Conservation (phyloP, 2,888 invertebrate species). For the Colostygia pectinataria region DNA sequence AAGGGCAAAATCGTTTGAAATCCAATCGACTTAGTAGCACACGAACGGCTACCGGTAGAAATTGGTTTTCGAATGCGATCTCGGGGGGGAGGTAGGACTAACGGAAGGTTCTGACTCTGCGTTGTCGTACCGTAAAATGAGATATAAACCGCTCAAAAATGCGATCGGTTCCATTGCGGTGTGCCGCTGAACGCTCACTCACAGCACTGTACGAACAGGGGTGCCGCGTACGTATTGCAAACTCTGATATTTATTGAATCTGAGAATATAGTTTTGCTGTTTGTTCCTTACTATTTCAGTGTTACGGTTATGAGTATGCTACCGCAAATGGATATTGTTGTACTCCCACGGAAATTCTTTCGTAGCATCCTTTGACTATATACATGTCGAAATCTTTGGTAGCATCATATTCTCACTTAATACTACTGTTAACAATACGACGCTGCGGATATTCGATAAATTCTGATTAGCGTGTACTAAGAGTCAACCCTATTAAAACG, state of each 20-base stretch:
- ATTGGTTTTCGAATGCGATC: constrained; percentile 67
- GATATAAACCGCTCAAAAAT: constrained; percentile 74
- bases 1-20: constrained; percentile 52
- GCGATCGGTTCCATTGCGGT: constrained; percentile 54
- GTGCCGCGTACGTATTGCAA: constrained; percentile 33
- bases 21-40: constrained; percentile 65
- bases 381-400: too few species aligned
- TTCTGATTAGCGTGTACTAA: constrained; percentile 23
- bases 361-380: neutral
- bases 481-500: constrained; percentile 30
- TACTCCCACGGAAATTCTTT: neutral
- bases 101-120: constrained; percentile 38
- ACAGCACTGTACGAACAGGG: constrained; percentile 36
- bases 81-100: constrained; percentile 35
- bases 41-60: constrained; percentile 57
- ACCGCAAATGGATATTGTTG: constrained; percentile 1
- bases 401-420: too few species aligned
- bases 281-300: neutral
- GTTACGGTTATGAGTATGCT: neutral
- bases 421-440: neutral
- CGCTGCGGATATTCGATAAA: constrained; percentile 1
- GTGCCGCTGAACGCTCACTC: constrained; percentile 37
- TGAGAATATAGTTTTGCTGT: constrained; percentile 22
- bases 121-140: constrained; percentile 73
- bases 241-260: constrained; percentile 39